These are phyloP conservation scores for Vireo altiloquus DNA, from an alignment of 2,113 vertebrate genomes.

Conservation along the genomic window DNA sequence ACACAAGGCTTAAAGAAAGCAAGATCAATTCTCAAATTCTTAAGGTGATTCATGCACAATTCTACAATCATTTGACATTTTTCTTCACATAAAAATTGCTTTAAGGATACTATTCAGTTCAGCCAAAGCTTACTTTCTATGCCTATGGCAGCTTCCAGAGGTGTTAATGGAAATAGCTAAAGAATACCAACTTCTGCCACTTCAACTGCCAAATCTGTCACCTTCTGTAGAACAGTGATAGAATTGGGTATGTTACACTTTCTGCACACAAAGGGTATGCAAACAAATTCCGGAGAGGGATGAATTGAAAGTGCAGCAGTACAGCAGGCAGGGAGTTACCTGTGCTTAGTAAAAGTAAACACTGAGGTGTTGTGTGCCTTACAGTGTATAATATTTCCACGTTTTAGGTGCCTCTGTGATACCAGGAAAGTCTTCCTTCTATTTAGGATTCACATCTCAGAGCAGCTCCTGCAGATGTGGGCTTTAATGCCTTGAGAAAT, in stretches of 20 bases:
- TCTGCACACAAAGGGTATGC: conserved; percentile 51
- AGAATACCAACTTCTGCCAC: conserved; percentile 56
- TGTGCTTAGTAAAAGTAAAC: conserved; percentile 56
- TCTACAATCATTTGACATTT: conserved; percentile 54
- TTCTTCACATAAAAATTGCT: conserved; percentile 46
- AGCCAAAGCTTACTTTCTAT: conserved; percentile 36
- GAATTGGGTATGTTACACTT: conserved; percentile 22
- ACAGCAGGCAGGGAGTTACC: conserved; percentile 42
- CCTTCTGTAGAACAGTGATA: conserved; percentile 40
- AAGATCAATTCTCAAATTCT: conserved; percentile 46
- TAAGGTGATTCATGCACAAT: conserved; percentile 52
- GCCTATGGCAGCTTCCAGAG: conserved; percentile 46
- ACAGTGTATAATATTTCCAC: background rate
- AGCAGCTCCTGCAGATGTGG: conserved; percentile 13
- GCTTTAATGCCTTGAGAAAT: conserved; percentile 40
- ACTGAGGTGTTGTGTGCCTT: conserved; percentile 30
- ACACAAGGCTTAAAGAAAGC: conserved; percentile 17
- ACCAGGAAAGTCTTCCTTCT: conserved; percentile 10
- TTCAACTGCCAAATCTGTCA: conserved; percentile 55
- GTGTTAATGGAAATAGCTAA: conserved; percentile 62
- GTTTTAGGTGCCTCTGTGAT: conserved; percentile 19
- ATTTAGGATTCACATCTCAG: conserved; percentile 21
- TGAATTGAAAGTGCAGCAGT: conserved; percentile 24
- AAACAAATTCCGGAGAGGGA: conserved; percentile 24
- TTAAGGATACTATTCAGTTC: conserved; percentile 44